A percentile compares a stretch with the other conserved stretches of the same genome.
phyloP scores from a whole-genome alignment of 2,888 invertebrate species.

The Drosophila percnosoma region DNA sequence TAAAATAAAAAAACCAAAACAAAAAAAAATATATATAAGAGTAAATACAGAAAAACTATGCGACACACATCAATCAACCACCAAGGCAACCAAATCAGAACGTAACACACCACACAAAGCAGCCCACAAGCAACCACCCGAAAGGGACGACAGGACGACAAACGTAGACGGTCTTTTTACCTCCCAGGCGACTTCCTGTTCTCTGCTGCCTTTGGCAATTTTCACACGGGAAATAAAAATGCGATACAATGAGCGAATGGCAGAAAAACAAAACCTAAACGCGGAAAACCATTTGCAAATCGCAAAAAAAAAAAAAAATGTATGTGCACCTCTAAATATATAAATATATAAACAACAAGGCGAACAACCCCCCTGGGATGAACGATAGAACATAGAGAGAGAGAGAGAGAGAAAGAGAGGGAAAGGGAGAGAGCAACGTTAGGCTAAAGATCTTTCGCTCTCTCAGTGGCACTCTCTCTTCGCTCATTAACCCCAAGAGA shows the following conservation, averaged over 20 bases:
- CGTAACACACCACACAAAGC: slow-evolving; percentile 61
- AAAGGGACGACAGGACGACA: slow-evolving; percentile 33
- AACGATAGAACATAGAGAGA: neutral
- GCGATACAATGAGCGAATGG: slow-evolving; percentile 72
- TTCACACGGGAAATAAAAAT: slow-evolving; percentile 80
- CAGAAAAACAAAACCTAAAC: slow-evolving; percentile 77
- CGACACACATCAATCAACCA: slow-evolving; percentile 78
- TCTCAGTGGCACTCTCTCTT: neutral
- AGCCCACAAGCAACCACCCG: slow-evolving; percentile 53
- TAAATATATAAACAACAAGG: slow-evolving; percentile 11
- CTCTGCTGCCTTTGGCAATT: slow-evolving; percentile 63
- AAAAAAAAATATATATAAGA: slow-evolving; percentile 5
- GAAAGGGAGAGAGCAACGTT: neutral
- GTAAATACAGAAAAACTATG: slow-evolving; percentile 39
- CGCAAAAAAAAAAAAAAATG: slow-evolving; percentile 44
- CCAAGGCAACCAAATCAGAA: slow-evolving; percentile 73
- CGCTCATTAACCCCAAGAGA: slow-evolving; percentile 67
- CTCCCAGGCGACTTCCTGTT: slow-evolving; percentile 62
- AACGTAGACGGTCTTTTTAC: slow-evolving; percentile 47
- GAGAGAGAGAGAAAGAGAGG: neutral
- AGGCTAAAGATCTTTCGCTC: neutral
- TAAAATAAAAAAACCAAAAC: slow-evolving; percentile 2
- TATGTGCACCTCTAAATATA: slow-evolving; percentile 1
- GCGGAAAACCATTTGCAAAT: slow-evolving; percentile 81
- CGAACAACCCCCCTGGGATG: slow-evolving; percentile 59